phyloP scores from a whole-genome alignment of 2,113 vertebrate species.

The Cranoglanis bouderius region DNA sequence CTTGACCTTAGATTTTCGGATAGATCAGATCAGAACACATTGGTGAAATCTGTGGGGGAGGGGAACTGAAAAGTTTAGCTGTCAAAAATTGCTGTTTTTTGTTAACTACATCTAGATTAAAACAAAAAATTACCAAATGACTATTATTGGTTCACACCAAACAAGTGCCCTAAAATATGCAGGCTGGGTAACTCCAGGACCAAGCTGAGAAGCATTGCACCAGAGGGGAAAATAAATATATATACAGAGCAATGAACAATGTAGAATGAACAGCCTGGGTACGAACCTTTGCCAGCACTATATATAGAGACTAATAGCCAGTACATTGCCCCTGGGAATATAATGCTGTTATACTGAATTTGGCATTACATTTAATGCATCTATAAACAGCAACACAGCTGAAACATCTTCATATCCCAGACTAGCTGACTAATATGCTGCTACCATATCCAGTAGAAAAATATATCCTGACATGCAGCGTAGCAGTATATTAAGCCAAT shows the following conservation, averaged over 20 bases:
- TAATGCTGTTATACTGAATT: constrained; percentile 8
- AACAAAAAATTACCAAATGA: background rate
- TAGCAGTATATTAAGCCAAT: constrained; percentile 14
- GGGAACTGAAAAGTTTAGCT: background rate
- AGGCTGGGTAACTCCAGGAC: background rate
- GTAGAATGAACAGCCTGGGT: background rate
- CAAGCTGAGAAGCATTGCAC: background rate
- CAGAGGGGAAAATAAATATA: background rate
- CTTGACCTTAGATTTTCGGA: background rate
- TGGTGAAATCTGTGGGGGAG: background rate
- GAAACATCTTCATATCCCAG: constrained; percentile 17
- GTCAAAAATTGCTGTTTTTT: background rate
- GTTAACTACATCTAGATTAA: background rate
- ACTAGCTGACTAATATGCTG: background rate
- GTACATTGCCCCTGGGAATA: constrained; percentile 3
- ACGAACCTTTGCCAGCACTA: constrained; percentile 26
- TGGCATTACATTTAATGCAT: constrained; percentile 8
- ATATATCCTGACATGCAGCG: background rate
- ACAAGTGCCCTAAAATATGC: background rate
- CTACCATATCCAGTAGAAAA: background rate
- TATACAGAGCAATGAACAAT: background rate
- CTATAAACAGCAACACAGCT: constrained; percentile 23
- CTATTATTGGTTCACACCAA: background rate
- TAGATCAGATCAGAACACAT: background rate
- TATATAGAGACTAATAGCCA: constrained; percentile 25